Base-by-base conservation (phyloP, 2,888 invertebrate genomes). In the Acleris cristana region DNA sequence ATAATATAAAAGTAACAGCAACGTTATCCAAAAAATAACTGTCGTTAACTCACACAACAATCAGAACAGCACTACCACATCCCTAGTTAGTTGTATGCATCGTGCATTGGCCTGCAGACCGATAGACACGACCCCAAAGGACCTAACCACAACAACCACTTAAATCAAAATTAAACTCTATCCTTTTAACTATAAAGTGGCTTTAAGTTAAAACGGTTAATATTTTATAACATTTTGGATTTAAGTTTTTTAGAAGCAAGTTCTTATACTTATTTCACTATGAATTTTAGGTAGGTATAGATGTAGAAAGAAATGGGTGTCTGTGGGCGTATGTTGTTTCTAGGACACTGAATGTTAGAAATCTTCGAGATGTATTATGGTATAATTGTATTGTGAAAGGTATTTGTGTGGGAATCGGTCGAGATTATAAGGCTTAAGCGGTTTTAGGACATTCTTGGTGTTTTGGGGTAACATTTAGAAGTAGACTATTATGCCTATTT, bases 101-200 rank as follows among this genome's bases (percentile, higher is more conserved):
- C 92, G 92, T 90, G 91, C 92, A 92, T 87, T 92, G 92, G 92
- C 92, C 92, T 91, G 92, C 86, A 90, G 87, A 87, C 86, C 86
- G 84, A 78, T 79, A 79, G 79, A 72, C 64, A 70, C 64, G 49
- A 69, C 69, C 45, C 70, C 77, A 82, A 87, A 83, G 73, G 78
- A 64, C 83, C 5, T 76, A 87, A 74, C 70, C 69, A 69, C 73
- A 69, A 19, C 57, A 55, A 21, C 30, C 2, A 23, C 10, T 4
- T 8, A 71, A 54, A 61, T 7, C 0, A 84, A 81, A 76, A 44
- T 21, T 5, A 49, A 70, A 71, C 72, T 53, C n/a, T 81, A 77
- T 21, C 0, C 0, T 0, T 0, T 3, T 0, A 0, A 0, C 0
- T 2, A 14, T 76, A 80, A 34, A 70, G 72, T 69, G 56, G 2